Base-by-base conservation (phyloP, 2,888 invertebrate species). In the Opisthograptis luteolata region DNA sequence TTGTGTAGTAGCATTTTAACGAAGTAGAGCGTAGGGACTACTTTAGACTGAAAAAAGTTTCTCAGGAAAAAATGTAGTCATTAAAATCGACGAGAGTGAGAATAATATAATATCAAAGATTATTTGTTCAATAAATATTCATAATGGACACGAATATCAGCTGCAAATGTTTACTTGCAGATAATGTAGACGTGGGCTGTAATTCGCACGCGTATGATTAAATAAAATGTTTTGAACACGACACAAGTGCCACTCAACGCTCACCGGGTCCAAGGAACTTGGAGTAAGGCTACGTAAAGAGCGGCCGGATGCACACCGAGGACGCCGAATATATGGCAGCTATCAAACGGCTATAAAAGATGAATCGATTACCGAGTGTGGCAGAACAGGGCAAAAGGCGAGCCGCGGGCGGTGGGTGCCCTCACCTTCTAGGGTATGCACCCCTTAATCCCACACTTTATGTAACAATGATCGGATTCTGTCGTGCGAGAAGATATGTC, bases 401-500 rank as follows among this genome's bases (percentile, higher is more conserved):
- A 48, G 37, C 55, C 42, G 54, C 52, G 22, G 43, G 32, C 54
- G 48, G 44, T 36, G 31, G 40, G 42, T 43, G 53, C 45, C 59
- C 60, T 61, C 57, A 25, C 73, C 72, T 66, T 72, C 64, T 72
- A 72, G 72, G 74, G 69, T 66, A 70, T 61, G 66, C 62, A 71
- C 66, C 73, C 73, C 70, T 81, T 82, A 82, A 84, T 77, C 73
- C 76, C 68, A 73, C 73, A 81, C 66, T 85, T 85, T 84, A 85
- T 84, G 79, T 67, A 74, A 73, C 73, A 76, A 70, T 76, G 78
- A 76, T 76, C 76, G 71, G 78, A 81, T 81, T 81, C 76, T 80
- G 81, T 81, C 79, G 67, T 73, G 73, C 72, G 73, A 75, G 73
- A 75, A 81, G 73, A 81, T 81, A 80, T 81, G 75, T 78, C 70